Conservation (phyloP, 1,140 invertebrate genomes). For the Venturia canescens region DNA sequence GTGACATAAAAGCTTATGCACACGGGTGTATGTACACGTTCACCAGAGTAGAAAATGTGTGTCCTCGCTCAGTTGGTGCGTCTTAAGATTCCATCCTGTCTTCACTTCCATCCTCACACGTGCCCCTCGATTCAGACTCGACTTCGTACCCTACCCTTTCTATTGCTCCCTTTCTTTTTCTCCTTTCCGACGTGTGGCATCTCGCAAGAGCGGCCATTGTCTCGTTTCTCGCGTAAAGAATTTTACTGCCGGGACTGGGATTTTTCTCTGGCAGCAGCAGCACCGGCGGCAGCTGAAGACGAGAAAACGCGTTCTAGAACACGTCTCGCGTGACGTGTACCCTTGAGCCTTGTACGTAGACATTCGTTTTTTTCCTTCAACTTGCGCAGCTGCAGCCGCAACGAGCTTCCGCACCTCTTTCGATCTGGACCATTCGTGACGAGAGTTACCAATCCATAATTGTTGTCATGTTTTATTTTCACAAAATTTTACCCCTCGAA, state of each 20-base stretch:
- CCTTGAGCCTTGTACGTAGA: slow-evolving; percentile 16
- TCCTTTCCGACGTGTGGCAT: slow-evolving; percentile 31
- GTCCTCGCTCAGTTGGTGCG: neutral
- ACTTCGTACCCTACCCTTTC: slow-evolving; percentile 1
- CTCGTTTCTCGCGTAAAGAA: slow-evolving; percentile 44
- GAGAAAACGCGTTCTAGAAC: slow-evolving; percentile 38
- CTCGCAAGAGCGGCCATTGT: slow-evolving; percentile 41
- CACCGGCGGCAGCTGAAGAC: slow-evolving; percentile 27
- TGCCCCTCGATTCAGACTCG: slow-evolving; percentile 32
- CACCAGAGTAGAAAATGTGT: slow-evolving; percentile 12
- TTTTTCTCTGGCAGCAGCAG: slow-evolving; percentile 39
- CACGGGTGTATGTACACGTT: neutral
- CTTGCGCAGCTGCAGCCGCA: neutral
- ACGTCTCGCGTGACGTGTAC: slow-evolving; percentile 27
- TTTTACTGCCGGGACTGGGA: slow-evolving; percentile 45
- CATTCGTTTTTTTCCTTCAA: neutral
- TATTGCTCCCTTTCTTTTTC: neutral
- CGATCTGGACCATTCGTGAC: neutral
- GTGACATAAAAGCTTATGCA: neutral
- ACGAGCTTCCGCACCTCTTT: neutral
- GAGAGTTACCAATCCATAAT: neutral
- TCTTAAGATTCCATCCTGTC: slow-evolving; percentile 15
- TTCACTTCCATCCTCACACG: slow-evolving; percentile 1
- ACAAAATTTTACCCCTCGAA: too few relatives aligned
- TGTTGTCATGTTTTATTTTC: neutral